phyloP scores from a whole-genome alignment of 2,888 invertebrate species.

The Phania funesta region DNA sequence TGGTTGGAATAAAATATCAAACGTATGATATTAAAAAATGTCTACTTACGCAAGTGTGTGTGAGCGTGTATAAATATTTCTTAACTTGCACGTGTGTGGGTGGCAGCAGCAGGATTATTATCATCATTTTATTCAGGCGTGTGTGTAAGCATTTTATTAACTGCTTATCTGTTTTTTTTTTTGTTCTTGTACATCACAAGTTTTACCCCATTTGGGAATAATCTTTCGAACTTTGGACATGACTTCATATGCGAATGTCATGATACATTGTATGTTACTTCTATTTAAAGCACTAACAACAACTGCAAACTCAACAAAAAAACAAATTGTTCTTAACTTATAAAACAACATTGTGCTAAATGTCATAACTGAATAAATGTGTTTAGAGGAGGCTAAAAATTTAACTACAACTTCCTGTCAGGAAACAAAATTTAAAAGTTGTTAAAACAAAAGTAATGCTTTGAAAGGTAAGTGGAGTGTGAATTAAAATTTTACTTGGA shows the following conservation, averaged over 20 bases:
- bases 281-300: not conserved
- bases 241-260: not conserved
- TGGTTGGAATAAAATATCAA: not conserved
- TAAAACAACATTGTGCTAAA: not conserved
- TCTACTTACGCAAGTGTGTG: not conserved
- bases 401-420: no score
- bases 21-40: not conserved
- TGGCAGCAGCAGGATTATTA: not conserved
- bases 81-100: not conserved
- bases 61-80: not conserved
- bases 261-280: not conserved
- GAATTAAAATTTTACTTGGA: not conserved
- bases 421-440: not conserved
- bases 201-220: not conserved
- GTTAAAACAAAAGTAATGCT: slow-evolving; percentile 44
- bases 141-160: not conserved
- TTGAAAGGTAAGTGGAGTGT: slow-evolving; percentile 48
- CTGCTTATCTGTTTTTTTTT: not conserved
- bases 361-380: not conserved
- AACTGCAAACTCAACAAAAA: not conserved
- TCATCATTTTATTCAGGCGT: not conserved
- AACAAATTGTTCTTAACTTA: not conserved
- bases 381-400: not conserved
- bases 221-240: not conserved
- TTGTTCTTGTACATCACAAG: not conserved